Percentiles rank a stretch among this genome's conserved stretches.
phyloP scores from a whole-genome alignment of 2,797 vertebrate genomes.

The Stomatorhinus walkeri region DNA sequence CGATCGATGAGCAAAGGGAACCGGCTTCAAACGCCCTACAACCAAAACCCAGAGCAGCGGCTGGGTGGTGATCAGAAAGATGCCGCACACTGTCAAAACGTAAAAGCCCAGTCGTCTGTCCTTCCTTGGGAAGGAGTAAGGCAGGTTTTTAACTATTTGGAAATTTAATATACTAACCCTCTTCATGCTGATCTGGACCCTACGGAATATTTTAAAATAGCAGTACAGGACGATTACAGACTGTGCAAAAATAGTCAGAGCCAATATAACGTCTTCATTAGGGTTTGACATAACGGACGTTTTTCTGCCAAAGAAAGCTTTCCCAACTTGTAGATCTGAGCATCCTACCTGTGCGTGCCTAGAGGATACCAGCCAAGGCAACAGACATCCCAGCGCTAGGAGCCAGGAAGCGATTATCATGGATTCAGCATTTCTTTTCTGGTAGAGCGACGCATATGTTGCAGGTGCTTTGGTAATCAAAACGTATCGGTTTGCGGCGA shows the following conservation, averaged over 20 bases:
- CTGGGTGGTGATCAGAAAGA: constrained; percentile 70
- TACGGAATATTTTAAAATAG: constrained; percentile 74
- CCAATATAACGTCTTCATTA: constrained; percentile 54
- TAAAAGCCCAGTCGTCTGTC: constrained; percentile 70
- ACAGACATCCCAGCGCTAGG: constrained; percentile 60
- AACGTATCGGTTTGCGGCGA: constrained; percentile 76
- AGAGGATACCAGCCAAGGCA: constrained; percentile 58
- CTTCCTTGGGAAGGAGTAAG: constrained; percentile 55
- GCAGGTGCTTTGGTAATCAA: constrained; percentile 75
- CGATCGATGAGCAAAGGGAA: constrained; percentile 61
- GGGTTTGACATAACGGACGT: constrained; percentile 35
- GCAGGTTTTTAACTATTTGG: constrained; percentile 73
- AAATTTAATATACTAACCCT: constrained; percentile 77
- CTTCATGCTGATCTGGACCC: constrained; percentile 72
- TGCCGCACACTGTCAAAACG: constrained; percentile 69
- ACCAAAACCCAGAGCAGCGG: constrained; percentile 70
- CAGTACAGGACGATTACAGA: constrained; percentile 68
- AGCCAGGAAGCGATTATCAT: constrained; percentile 75
- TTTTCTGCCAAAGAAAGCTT: constrained; percentile 22
- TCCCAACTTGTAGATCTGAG: constrained; percentile 21
- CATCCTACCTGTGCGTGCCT: constrained; percentile 31
- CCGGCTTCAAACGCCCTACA: constrained; percentile 56
- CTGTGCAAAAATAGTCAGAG: constrained; percentile 64
- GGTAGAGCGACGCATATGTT: constrained; percentile 73
- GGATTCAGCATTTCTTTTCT: constrained; percentile 64